Conservation (phyloP, 2,888 invertebrate species). For the Spodoptera picta region DNA sequence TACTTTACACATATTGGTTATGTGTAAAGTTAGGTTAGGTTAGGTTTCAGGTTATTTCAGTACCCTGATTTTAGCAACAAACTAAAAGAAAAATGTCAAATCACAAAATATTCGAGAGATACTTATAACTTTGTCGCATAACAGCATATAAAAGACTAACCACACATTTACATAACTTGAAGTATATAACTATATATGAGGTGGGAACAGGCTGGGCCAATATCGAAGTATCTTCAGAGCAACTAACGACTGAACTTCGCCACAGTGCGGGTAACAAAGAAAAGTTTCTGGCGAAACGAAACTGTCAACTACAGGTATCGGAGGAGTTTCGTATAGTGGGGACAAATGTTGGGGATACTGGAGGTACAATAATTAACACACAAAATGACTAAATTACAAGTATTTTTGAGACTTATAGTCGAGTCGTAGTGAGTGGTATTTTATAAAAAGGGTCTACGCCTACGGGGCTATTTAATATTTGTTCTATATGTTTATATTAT, state of each 20-base stretch:
- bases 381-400: no score
- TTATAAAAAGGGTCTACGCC: no score
- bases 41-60: no score
- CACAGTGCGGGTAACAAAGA: constrained; percentile 73
- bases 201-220: constrained; percentile 47
- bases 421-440: no score
- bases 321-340: constrained; percentile 53
- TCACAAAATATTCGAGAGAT: constrained; percentile 1
- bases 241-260: constrained; percentile 75
- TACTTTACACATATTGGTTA: no score
- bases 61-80: no score
- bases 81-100: neutral
- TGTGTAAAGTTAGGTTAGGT: no score
- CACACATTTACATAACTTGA: constrained; percentile 33
- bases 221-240: constrained; percentile 51
- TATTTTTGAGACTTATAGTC: no score
- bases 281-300: constrained; percentile 76
- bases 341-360: constrained; percentile 46
- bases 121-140: constrained; percentile 12
- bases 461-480: no score
- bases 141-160: constrained; percentile 21
- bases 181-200: constrained; percentile 33
- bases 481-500: no score
- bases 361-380: no score
- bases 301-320: constrained; percentile 80